Conservation (phyloP, 1,140 invertebrate species). For the Macrostomum lignano region DNA sequence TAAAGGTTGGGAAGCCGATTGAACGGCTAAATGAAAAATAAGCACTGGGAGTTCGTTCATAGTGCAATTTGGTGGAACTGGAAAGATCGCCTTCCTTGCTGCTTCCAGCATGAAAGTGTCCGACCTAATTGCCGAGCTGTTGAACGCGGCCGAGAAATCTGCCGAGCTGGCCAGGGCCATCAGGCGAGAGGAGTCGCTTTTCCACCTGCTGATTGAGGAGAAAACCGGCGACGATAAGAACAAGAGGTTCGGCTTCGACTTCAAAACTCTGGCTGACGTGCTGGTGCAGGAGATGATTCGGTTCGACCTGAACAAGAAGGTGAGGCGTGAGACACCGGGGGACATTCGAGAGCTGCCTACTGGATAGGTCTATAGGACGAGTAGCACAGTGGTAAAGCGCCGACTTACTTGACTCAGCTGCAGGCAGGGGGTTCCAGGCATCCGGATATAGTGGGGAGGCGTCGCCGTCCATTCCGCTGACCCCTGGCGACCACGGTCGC, state of each 20-base stretch:
- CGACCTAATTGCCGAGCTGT: slow-evolving; percentile 28
- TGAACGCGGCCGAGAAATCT: too few relatives aligned
- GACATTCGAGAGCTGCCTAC: slow-evolving; percentile 34
- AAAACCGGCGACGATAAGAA: slow-evolving; percentile 19
- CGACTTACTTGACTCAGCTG: too few relatives aligned
- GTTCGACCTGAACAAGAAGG: slow-evolving; percentile 16
- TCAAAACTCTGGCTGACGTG: slow-evolving; percentile 24
- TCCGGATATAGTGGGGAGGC: too few relatives aligned
- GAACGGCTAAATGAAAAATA: too few relatives aligned
- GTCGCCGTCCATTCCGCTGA: too few relatives aligned
- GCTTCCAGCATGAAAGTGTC: slow-evolving; percentile 13
- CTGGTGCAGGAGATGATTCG: slow-evolving; percentile 19
- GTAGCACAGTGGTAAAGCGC: slow-evolving; percentile 37
- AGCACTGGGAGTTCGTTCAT: too few relatives aligned
- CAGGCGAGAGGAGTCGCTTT: slow-evolving; percentile 37
- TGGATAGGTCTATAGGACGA: slow-evolving; percentile 37
- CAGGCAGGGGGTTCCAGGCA: too few relatives aligned
- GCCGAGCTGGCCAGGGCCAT: slow-evolving; percentile 45
- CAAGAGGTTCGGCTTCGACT: slow-evolving; percentile 18
- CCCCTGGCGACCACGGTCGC: too few relatives aligned
- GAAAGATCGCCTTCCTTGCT: too few relatives aligned
- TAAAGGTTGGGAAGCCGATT: too few relatives aligned
- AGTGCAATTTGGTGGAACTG: too few relatives aligned
- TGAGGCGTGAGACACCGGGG: slow-evolving; percentile 10
- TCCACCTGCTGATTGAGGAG: slow-evolving; percentile 37